phyloP scores from a whole-genome alignment of 2,888 invertebrate genomes.

The Leptarthrus brevirostris region DNA sequence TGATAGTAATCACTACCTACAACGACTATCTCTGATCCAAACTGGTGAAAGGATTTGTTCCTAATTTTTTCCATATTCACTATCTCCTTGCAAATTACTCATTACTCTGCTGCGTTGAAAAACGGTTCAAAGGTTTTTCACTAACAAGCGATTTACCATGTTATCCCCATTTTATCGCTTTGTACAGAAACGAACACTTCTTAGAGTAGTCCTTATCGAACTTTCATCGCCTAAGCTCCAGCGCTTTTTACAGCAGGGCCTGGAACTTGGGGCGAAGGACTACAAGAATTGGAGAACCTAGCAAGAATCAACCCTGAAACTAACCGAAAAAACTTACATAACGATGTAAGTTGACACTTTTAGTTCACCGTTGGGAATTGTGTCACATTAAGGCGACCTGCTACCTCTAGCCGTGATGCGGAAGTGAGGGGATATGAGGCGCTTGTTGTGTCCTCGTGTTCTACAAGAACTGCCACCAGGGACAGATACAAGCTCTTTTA shows the following conservation, averaged over 20 bases:
- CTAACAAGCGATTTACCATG: neutral
- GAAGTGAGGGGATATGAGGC: neutral
- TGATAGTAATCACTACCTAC: neutral
- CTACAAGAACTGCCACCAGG: conserved; percentile 12
- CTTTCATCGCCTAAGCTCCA: neutral
- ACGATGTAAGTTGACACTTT: conserved; percentile 35
- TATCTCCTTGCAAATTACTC: neutral
- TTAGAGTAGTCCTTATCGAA: conserved; percentile 3
- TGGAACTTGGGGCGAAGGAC: too few relatives aligned
- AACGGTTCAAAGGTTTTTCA: too few relatives aligned
- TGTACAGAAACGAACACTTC: neutral
- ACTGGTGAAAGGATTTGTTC: neutral
- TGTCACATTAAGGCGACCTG: conserved; percentile 24
- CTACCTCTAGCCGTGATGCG: neutral
- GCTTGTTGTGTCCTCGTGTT: conserved; percentile 10
- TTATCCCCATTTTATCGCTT: neutral
- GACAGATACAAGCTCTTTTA: conserved; percentile 20
- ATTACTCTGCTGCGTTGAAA: too few relatives aligned
- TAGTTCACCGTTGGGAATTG: conserved; percentile 24
- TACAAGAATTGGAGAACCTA: neutral
- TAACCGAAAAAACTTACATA: conserved; percentile 31
- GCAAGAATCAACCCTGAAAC: conserved; percentile 1
- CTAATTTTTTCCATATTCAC: conserved; percentile 13
- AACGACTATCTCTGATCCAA: neutral
- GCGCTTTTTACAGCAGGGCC: too few relatives aligned